These are phyloP conservation scores for Pachyuromys duprasi DNA, from an alignment of 2,797 vertebrate genomes.

Conservation along the genomic window DNA sequence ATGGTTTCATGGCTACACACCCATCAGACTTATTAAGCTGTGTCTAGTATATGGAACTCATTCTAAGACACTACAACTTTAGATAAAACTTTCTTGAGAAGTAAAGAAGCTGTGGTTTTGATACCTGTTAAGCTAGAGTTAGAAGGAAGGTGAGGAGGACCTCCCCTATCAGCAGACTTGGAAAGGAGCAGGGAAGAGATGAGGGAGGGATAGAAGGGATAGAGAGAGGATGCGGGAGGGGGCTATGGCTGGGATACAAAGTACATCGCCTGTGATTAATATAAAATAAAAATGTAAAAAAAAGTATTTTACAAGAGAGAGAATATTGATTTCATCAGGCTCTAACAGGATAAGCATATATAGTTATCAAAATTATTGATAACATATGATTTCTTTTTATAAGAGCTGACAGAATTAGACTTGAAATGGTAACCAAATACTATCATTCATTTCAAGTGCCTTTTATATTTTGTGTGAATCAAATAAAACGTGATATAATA, in stretches of 20 bases:
- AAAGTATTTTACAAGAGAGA: constrained; percentile 37
- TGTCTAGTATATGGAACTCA: not conserved
- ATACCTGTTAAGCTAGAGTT: too few relatives aligned
- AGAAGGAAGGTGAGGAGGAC: too few relatives aligned
- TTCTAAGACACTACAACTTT: not conserved
- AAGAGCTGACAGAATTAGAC: constrained; percentile 25
- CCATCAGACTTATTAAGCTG: not conserved
- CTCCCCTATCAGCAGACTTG: too few relatives aligned
- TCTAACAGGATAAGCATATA: not conserved
- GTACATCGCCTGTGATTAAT: too few relatives aligned
- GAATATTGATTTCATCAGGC: not conserved
- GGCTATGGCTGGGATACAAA: too few relatives aligned
- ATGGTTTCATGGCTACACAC: constrained; percentile 3
- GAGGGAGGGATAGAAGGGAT: too few relatives aligned
- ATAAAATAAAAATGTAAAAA: too few relatives aligned
- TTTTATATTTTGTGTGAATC: not conserved
- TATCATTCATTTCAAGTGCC: not conserved
- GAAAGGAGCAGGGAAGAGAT: too few relatives aligned
- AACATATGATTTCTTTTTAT: not conserved
- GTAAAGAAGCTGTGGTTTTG: not conserved
- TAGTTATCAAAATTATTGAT: constrained; percentile 8
- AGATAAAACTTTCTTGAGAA: not conserved
- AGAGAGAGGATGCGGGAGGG: too few relatives aligned
- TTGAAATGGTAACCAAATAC: not conserved
- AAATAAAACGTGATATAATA: not conserved